Evolutionary conservation across 2,113 vertebrate species (phyloP), one percentile per base, ranked within the genome.

Genomic region (Oreocharis arfaki): DNA sequence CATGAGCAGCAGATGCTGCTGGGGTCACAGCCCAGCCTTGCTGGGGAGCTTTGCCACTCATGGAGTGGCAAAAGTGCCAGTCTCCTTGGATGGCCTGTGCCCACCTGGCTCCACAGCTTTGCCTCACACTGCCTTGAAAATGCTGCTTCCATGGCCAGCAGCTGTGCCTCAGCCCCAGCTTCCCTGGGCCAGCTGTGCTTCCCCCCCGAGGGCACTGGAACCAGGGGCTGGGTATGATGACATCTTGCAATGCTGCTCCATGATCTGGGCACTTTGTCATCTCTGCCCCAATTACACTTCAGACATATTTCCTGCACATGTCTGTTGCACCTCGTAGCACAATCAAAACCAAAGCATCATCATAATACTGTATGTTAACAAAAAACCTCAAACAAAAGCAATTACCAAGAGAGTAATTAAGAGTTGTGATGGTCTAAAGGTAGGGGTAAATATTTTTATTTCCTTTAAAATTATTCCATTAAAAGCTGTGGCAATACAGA

Each of bases 181-280:
- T 3, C 14, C 24, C 56, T 11, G 33, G 15, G 33, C 14, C n/a
- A 63, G 27, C 20, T 39, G n/a, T 1, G 2, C 19, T 37, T 32
- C 39, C 63, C 63, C 33, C 28, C 9, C 0, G 0, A 32, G 42
- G 24, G 17, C 49, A 10, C 5, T 0, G 3, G 50, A 23, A 61
- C 8, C 0, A 6, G 3, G 22, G 42, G 11, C 22, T 39, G 35
- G n/a, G 19, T 16, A 50, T 1, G 4, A 3, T 14, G 8, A 23
- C 1, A 0, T 1, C n/a, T 32, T 37, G 28, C 32, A 28, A 0
- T 1, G 4, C 65, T 75, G 39, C 33, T 39, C 32, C 49, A 5
- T 19, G 24, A 7, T 12, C 61, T n/a, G 17, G 44, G 47, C 2
- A 2, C 44, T 33, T 11, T 23, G 7, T 13, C 2, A 0, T 24